phyloP scores from a whole-genome alignment of 2,888 invertebrate genomes.

The Drosophila imparisetae region DNA sequence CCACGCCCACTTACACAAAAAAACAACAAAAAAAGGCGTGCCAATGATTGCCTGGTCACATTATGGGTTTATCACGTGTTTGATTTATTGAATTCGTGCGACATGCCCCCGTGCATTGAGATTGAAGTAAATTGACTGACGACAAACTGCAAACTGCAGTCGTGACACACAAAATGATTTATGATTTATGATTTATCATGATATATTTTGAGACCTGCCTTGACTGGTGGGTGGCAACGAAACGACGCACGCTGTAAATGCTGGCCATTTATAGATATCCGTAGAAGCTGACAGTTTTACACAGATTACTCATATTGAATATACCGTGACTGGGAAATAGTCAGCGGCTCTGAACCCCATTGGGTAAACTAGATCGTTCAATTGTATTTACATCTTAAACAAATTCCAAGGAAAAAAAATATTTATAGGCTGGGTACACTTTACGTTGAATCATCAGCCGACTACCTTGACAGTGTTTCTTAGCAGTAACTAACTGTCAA shows the following conservation, averaged over 20 bases:
- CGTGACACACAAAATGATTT: slow-evolving; percentile 32
- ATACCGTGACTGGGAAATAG: background rate
- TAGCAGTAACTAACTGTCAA: slow-evolving; percentile 5
- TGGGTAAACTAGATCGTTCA: slow-evolving; percentile 19
- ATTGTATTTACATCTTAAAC: too few species aligned
- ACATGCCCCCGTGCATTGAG: slow-evolving; percentile 29
- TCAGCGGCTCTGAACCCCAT: background rate
- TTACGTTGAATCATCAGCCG: slow-evolving; percentile 4
- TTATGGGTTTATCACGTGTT: slow-evolving; percentile 38
- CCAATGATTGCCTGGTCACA: slow-evolving; percentile 43
- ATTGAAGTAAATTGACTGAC: slow-evolving; percentile 9
- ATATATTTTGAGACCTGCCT: slow-evolving; percentile 7
- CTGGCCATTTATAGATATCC: background rate
- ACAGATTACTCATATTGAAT: slow-evolving; percentile 36
- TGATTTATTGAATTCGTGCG: slow-evolving; percentile 67
- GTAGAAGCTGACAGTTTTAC: slow-evolving; percentile 11
- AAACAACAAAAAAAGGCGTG: slow-evolving; percentile 4
- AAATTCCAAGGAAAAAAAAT: background rate
- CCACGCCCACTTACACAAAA: background rate
- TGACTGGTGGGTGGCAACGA: background rate
- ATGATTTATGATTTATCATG: slow-evolving; percentile 16
- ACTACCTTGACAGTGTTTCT: background rate
- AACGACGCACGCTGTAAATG: slow-evolving; percentile 12
- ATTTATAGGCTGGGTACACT: background rate
- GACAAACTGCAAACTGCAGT: slow-evolving; percentile 48